Base-by-base conservation (phyloP, 2,113 vertebrate genomes). In the Phoenicopterus ruber region DNA sequence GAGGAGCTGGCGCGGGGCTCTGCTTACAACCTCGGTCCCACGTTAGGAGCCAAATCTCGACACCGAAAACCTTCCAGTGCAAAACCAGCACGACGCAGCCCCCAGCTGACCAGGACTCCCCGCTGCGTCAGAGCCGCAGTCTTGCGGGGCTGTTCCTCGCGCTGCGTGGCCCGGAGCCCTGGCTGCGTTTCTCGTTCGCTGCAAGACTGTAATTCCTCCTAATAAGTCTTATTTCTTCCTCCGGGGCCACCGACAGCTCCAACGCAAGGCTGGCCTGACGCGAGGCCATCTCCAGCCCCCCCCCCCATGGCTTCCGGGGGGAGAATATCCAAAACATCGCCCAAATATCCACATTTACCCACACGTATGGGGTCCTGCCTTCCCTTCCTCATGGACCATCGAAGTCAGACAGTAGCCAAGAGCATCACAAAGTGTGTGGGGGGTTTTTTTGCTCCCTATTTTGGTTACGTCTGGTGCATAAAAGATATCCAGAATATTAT, bases 51-150 rank as follows among this genome's bases (percentile, higher is more conserved):
- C 88, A 81, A 50, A 71, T n/a, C 63, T 36, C 6, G 42, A 62
- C 34, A 40, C 44, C 1, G 2, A 32, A 21, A 65, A 76, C 5
- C 18, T 26, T 17, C 73, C 9, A 6, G 31, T 5, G 47, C 40
- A 5, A 58, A 42, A 25, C 5, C 89, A 63, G 73, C 47, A 21
- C 0, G 4, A 47, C 1, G 2, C 50, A 84, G 34, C 63, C 65
- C 47, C 0, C 7, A 59, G 78, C 13, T 42, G 34, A 63, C 26
- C 8, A 15, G 38, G 38, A 7, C 46, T 52, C 46, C 59, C 15
- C 2, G 2, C 71, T 32, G 65, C 2, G 1, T 38, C 25, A 24
- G 24, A 72, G 25, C 42, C 3, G 1, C 19, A 1, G 59, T 3
- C 65, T 8, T 25, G 42, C 3, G 1, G 42, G 40, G 21, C 4